Percentiles rank a stretch among this genome's conserved stretches.
Evolutionary conservation across 2,888 invertebrate species (phyloP).

Genomic region (Polymixis flavicincta): DNA sequence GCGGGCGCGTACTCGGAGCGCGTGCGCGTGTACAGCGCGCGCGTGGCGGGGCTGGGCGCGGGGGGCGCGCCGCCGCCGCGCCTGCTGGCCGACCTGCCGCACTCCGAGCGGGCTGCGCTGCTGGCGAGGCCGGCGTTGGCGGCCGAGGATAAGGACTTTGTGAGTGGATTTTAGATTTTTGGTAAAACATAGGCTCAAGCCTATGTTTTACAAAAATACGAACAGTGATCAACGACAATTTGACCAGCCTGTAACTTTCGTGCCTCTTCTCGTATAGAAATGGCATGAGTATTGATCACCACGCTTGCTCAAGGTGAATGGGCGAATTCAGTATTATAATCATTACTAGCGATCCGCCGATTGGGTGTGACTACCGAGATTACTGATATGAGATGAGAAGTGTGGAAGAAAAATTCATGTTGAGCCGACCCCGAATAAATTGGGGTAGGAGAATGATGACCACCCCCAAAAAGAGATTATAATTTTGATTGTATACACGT

Average conservation of each 20-base stretch:
- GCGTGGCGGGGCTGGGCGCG: constrained; percentile 79
- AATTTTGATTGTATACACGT: too few relatives aligned
- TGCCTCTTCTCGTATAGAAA: too few relatives aligned
- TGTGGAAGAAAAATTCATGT: too few relatives aligned
- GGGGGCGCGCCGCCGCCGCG: constrained; percentile 84
- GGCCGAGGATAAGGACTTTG: constrained; percentile 92
- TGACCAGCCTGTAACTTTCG: too few relatives aligned
- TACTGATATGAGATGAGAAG: too few relatives aligned
- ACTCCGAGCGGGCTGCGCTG: constrained; percentile 91
- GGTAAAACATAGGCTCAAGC: background rate
- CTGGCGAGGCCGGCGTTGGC: constrained; percentile 91
- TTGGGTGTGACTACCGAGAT: too few relatives aligned
- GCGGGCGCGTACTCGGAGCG: constrained; percentile 97
- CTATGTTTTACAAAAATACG: too few relatives aligned
- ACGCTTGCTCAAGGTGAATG: background rate
- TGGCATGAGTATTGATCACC: background rate
- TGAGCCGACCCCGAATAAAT: too few relatives aligned
- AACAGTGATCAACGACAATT: too few relatives aligned
- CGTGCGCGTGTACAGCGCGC: constrained; percentile 92
- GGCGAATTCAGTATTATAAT: background rate
- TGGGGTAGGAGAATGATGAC: too few relatives aligned
- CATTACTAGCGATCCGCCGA: too few relatives aligned
- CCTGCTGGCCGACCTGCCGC: constrained; percentile 93
- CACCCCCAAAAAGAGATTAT: too few relatives aligned
- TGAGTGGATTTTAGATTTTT: constrained; percentile 82